These are phyloP conservation scores for Lysandra coridon DNA, from an alignment of 2,888 invertebrate species.

Conservation along the genomic window DNA sequence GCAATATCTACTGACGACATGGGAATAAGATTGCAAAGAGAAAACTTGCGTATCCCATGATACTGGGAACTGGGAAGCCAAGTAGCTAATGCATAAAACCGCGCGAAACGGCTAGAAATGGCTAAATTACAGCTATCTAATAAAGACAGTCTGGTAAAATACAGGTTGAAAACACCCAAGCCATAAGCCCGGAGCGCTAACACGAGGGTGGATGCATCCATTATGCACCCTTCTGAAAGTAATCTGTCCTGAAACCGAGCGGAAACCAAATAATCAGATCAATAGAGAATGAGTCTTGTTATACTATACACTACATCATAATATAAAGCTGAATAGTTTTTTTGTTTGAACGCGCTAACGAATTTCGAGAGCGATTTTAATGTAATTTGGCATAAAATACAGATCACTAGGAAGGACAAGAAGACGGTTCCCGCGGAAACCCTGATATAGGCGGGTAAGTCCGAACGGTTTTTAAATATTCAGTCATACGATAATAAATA, in stretches of 20 bases:
- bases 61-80: not conserved
- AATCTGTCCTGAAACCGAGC: constrained; percentile 2
- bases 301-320: not conserved
- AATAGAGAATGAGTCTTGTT: not conserved
- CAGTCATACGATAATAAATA: not conserved
- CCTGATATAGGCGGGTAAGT: not conserved
- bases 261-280: not conserved
- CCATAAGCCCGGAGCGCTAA: not conserved
- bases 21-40: not conserved
- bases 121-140: not conserved
- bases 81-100: not conserved
- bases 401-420: not conserved
- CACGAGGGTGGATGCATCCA: constrained; percentile 5
- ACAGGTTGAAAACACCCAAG: not conserved
- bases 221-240: constrained; percentile 15
- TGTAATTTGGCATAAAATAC: not conserved
- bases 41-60: not conserved
- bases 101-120: not conserved
- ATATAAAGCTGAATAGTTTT: too few species aligned
- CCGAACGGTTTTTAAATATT: not conserved
- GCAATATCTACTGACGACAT: not conserved
- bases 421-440: too few species aligned
- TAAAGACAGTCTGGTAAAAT: not conserved
- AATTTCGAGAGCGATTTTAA: not conserved
- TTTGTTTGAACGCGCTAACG: too few species aligned